Percentiles rank a stretch among this genome's conserved stretches.
These are phyloP conservation scores for Dendroctonus ponderosae DNA, from an alignment of 1,140 invertebrate species.

Conservation along the genomic window DNA sequence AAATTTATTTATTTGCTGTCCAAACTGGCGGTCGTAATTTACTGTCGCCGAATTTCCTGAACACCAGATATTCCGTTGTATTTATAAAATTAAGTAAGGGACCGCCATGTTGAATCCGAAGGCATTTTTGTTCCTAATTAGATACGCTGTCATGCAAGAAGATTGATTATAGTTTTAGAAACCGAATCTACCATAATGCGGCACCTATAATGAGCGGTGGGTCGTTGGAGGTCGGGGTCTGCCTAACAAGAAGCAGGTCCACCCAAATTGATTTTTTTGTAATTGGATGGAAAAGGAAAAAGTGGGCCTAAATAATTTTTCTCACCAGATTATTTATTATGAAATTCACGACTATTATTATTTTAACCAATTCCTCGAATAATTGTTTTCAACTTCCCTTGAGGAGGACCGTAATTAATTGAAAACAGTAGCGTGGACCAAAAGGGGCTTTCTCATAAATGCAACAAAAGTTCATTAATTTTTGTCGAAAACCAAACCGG, in stretches of 20 bases:
- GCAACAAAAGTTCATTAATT: conserved; percentile 3
- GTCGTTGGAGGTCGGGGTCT: conserved; percentile 24
- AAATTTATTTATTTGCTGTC: no score
- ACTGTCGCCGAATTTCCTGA: no score
- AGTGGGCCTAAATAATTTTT: no score
- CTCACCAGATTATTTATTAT: no score
- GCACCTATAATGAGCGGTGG: conserved; percentile 33
- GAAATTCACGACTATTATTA: no score
- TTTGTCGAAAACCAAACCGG: conserved; percentile 8
- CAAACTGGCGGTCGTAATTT: no score
- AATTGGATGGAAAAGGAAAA: background rate
- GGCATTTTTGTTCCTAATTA: conserved; percentile 34
- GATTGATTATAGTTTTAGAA: conserved; percentile 31
- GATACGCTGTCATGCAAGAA: conserved; percentile 32
- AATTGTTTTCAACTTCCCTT: no score
- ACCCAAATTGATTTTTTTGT: conserved; percentile 17
- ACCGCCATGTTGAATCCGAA: conserved; percentile 27
- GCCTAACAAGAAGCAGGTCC: conserved; percentile 19
- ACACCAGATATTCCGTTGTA: background rate
- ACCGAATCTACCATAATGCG: conserved; percentile 33
- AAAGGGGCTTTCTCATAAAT: no score
- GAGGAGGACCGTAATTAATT: no score
- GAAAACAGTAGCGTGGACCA: no score
- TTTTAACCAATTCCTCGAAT: no score
- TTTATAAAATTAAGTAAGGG: conserved; percentile 9